Conservation (phyloP, 1,140 invertebrate species). For the Proales similis region DNA sequence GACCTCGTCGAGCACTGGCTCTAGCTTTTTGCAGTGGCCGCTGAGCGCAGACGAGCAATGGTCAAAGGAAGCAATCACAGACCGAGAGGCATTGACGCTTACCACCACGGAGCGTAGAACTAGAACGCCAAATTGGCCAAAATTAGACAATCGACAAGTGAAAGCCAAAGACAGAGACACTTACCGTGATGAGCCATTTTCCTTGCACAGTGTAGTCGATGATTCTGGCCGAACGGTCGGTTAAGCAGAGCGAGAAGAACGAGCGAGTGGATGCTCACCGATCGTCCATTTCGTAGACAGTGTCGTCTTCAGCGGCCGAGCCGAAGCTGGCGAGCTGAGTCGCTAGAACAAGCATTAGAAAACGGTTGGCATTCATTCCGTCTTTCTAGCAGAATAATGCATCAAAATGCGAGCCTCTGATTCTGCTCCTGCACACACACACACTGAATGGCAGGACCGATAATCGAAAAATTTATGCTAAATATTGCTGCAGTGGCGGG, state of each 20-base stretch:
- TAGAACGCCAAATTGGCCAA: no score
- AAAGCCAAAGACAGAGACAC: neutral
- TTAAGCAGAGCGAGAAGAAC: neutral
- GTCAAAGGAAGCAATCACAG: neutral
- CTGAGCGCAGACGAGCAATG: neutral
- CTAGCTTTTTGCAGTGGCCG: slow-evolving; percentile 37
- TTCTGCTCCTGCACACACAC: no score
- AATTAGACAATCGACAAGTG: neutral
- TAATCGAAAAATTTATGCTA: no score
- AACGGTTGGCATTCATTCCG: no score
- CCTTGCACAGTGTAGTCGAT: slow-evolving; percentile 33
- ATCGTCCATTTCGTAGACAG: slow-evolving; percentile 37
- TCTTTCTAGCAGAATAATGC: no score
- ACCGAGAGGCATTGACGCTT: neutral
- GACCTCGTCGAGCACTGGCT: slow-evolving; percentile 36
- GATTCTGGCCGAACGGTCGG: neutral
- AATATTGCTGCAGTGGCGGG: no score
- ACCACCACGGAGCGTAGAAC: slow-evolving; percentile 38
- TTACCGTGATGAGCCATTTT: slow-evolving; percentile 22
- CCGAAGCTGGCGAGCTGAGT: no score
- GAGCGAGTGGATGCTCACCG: neutral
- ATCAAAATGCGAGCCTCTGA: no score
- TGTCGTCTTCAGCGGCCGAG: slow-evolving; percentile 12
- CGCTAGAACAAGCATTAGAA: no score
- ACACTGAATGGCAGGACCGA: no score